A percentile compares a stretch with the other conserved stretches of the same genome.
Evolutionary conservation across 2,888 invertebrate genomes (phyloP).

Genomic region (Noctua janthina): DNA sequence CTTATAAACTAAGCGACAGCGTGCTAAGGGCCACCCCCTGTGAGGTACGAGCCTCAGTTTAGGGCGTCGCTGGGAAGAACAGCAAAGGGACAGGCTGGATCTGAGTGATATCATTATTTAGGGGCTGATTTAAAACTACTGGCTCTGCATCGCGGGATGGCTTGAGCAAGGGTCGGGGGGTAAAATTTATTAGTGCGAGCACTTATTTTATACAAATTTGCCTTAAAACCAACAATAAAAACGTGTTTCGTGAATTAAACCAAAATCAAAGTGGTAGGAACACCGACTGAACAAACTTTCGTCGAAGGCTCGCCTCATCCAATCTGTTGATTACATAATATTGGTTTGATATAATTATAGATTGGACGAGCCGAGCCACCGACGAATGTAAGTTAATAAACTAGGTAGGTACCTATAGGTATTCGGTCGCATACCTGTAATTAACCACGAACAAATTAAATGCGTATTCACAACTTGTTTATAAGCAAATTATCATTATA

Average conservation of each 20-base stretch:
- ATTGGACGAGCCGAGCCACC: neutral
- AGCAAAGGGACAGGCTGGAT: too few relatives aligned
- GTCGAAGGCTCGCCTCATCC: neutral
- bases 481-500: constrained; percentile 43
- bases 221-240: neutral
- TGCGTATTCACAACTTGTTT: constrained; percentile 39
- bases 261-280: neutral
- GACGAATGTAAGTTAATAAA: neutral
- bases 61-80: too few relatives aligned
- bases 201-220: neutral
- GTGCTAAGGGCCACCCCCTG: too few relatives aligned
- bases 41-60: too few relatives aligned
- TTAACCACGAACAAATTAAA: constrained; percentile 24
- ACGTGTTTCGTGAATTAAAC: neutral
- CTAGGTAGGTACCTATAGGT: neutral
- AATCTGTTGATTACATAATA: neutral
- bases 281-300: neutral
- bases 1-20: too few relatives aligned
- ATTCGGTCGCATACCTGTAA: constrained; percentile 7
- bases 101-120: too few relatives aligned
- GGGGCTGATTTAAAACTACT: too few relatives aligned
- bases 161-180: too few relatives aligned
- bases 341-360: neutral
- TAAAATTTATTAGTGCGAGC: neutral
- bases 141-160: too few relatives aligned